Evolutionary conservation across 2,797 vertebrate species (phyloP), one percentile per base, ranked within the genome.

Genomic region (Dryobates pubescens): DNA sequence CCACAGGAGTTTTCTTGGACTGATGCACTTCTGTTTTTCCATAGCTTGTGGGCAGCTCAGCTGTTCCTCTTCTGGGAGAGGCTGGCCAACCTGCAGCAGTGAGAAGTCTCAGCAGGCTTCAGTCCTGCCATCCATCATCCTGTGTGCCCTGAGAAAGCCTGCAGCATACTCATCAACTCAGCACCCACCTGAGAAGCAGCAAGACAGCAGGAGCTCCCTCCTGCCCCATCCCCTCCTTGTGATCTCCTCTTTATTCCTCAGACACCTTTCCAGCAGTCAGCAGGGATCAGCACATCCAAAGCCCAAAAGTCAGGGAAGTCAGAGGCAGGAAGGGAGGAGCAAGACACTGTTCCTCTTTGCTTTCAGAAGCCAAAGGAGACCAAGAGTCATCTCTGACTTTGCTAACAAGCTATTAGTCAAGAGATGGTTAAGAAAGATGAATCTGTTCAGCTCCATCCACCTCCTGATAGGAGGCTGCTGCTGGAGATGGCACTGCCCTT

Each of bases 401-500:
- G 1, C 26, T 63, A 63, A 54, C 8, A 71, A 82, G 41, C 27
- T 53, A 3, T 16, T 22, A 64, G 17, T 7, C 20, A 77, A 57
- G 53, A 86, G 13, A 26, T 4, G 29, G 71, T 59, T 11, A 64
- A 1, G 2, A 29, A 72, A 17, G 72, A 27, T 4, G 13, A 54
- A 32, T 18, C 18, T 49, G 32, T 17, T 54, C 51, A 45, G 51
- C 16, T 64, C 45, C 68, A 34, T 72, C 64, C 22, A 41, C 24
- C 10, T n/a, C 54, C 30, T 3, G 1, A 54, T 1, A 17, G 17
- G 9, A 30, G n/a, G 65, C 10, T 59, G 77, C 65, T 80, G 62
- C 62, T 41, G 77, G 19, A 27, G 56, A 10, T 0, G 0, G 51
- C 0, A 3, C 32, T 69, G 77, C 32, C 67, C 51, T 47, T 1